A percentile compares a stretch with the other conserved stretches of the same genome.
Conservation (phyloP, 2,797 vertebrate species). For the Potorous gilbertii region DNA sequence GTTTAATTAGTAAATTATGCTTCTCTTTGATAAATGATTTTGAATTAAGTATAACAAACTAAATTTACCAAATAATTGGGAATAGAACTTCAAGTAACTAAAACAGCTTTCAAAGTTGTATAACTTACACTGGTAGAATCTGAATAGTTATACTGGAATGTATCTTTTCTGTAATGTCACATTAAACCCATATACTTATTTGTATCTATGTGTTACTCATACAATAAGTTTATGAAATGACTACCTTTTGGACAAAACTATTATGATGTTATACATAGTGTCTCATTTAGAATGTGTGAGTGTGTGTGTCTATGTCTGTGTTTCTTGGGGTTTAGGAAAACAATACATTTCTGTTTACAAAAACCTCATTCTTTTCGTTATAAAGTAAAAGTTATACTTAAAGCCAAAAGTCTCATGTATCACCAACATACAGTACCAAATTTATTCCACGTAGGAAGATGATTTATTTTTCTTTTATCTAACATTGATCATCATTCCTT, state of each 20-base stretch:
- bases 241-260: neutral
- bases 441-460: slow-evolving; percentile 8
- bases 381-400: neutral
- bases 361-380: neutral
- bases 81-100: slow-evolving; percentile 64
- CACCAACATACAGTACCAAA: neutral
- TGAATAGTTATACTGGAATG: slow-evolving; percentile 43
- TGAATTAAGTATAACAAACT: slow-evolving; percentile 52
- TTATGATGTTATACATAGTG: neutral
- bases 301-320: neutral
- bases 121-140: slow-evolving; percentile 51
- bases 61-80: slow-evolving; percentile 42
- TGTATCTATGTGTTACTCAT: slow-evolving; percentile 3
- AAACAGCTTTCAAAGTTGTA: slow-evolving; percentile 50
- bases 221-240: slow-evolving; percentile 29
- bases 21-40: slow-evolving; percentile 41
- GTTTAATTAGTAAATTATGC: neutral
- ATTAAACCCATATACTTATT: neutral
- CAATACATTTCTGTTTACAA: neutral
- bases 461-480: slow-evolving; percentile 10
- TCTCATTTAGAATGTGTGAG: neutral
- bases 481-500: slow-evolving; percentile 14
- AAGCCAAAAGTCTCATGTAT: neutral
- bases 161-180: slow-evolving; percentile 41
- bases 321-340: slow-evolving; percentile 15